These are phyloP conservation scores for Sarcophaga peregrina DNA, from an alignment of 1,140 invertebrate genomes.

Conservation along the genomic window DNA sequence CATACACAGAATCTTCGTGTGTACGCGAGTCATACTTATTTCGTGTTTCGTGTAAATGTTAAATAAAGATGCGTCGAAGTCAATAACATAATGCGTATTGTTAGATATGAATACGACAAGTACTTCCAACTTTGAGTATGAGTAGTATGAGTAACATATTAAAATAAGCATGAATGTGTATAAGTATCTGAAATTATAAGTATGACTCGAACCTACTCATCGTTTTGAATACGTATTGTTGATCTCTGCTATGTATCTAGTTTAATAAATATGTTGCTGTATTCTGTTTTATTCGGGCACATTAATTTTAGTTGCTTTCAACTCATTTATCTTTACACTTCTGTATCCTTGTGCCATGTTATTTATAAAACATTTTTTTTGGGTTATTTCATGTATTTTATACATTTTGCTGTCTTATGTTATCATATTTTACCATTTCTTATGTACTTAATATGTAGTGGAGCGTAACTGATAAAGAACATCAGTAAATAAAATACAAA, in stretches of 20 bases:
- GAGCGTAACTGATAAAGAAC: conserved; percentile 24
- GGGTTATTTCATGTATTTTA: background rate
- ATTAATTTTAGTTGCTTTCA: conserved; percentile 24
- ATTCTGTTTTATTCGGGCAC: background rate
- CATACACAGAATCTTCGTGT: too few species aligned
- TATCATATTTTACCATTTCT: conserved; percentile 16
- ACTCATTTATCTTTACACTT: conserved; percentile 25
- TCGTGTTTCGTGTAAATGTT: too few species aligned
- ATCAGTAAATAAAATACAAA: conserved; percentile 22
- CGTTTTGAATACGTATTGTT: too few species aligned
- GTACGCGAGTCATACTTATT: too few species aligned
- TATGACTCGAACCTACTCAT: too few species aligned
- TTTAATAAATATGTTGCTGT: background rate
- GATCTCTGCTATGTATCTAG: background rate
- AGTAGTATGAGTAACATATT: too few species aligned
- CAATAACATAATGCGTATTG: too few species aligned
- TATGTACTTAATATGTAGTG: background rate
- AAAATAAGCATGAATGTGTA: too few species aligned
- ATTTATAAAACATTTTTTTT: background rate
- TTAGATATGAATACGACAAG: too few species aligned
- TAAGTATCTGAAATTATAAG: too few species aligned
- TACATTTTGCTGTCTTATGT: background rate
- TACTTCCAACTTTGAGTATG: too few species aligned
- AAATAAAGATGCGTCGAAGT: too few species aligned
- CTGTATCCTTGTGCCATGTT: background rate